Percentiles rank a stretch among this genome's conserved stretches.
These are phyloP conservation scores for Aphodius granarius DNA, from an alignment of 2,888 invertebrate species.

Conservation along the genomic window DNA sequence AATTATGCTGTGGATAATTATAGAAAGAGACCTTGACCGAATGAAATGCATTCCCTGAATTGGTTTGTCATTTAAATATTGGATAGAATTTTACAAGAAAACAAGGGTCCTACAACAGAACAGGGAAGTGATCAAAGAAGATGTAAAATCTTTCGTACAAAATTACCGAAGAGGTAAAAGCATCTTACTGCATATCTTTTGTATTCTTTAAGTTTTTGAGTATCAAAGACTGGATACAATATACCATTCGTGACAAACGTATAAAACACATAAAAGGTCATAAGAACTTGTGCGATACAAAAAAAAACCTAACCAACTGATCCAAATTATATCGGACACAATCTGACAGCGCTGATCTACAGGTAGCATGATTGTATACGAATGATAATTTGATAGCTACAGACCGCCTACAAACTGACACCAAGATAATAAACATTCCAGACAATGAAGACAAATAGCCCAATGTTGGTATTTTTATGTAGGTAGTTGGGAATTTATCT, in stretches of 20 bases:
- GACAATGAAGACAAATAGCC: constrained; percentile 6
- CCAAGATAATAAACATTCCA: neutral
- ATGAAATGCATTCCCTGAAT: neutral
- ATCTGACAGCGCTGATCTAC: neutral
- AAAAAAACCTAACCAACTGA: neutral
- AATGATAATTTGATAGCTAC: neutral
- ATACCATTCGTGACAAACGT: no score
- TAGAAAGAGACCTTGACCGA: neutral
- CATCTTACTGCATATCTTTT: no score
- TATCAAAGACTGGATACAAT: no score
- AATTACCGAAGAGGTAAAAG: no score
- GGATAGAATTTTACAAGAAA: no score
- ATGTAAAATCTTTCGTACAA: no score
- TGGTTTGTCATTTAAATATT: neutral
- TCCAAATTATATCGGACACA: neutral
- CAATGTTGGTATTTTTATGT: neutral
- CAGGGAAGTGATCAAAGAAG: no score
- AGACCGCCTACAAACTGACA: neutral
- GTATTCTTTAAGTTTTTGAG: no score
- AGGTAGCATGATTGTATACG: neutral
- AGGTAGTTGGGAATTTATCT: constrained; percentile 13
- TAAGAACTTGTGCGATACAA: neutral
- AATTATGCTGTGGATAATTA: neutral
- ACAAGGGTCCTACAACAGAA: no score
- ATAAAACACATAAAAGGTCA: constrained; percentile 8